Evolutionary conservation across 2,888 invertebrate species (phyloP), one percentile per base, ranked within the genome.

Genomic region (Apamea epomidion): DNA sequence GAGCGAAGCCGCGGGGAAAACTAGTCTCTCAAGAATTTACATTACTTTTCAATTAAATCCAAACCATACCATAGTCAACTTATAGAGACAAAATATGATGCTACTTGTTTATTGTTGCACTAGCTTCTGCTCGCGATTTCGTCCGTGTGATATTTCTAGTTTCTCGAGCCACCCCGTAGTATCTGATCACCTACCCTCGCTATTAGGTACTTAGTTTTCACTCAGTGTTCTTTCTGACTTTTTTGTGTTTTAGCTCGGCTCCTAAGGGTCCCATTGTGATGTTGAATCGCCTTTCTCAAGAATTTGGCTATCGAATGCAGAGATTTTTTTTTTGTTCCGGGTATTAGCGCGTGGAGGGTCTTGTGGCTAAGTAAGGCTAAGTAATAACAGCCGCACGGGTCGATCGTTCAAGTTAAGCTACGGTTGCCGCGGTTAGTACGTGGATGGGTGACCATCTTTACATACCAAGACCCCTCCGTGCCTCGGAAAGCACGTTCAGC

Each of bases 91-190:
- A 29, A 78, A 77, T 67, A 70, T 51, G 12, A 69, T 72, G 65
- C n/a, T 80, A 71, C 76, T 45, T 76, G 68, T 71, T 79, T 78
- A 73, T 73, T 84, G 64, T 80, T 69, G 37, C 16, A 60, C 45
- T 58, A 12, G 58, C 58, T 58, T 25, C 25, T 25, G 10, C 25
- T 25, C 8, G 58, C 58, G 25, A 10, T 25, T 12, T 58, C 25
- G 12, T 58, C 7, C 21, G 21, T 7, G 51, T 21, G 51, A 16
- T 5, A 51, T 54, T 21, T 54, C 51, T 21, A 16, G 48, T 48
- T 51, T 21, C 6, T 7, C 51, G 51, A 51, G 18, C 51, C 18
- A 32, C 32, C 32, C 32, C 51, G 51, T 7, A 7, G 51, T 18
- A 7, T 51, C n/a, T n/a, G n/a, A 51, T 51, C 51, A 18, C 51